Conservation (phyloP, 2,797 vertebrate genomes). For the Yasuhikotakia modesta region DNA sequence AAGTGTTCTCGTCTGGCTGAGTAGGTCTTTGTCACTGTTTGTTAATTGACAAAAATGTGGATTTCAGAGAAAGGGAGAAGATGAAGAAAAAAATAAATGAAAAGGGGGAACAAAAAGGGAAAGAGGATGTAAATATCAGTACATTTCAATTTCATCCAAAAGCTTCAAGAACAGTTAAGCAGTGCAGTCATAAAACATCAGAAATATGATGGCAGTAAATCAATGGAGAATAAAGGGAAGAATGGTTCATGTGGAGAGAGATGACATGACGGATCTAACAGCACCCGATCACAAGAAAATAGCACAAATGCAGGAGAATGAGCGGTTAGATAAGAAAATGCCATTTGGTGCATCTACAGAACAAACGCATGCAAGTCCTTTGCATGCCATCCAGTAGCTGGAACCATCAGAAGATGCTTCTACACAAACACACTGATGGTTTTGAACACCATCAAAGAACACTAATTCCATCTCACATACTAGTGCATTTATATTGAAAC, state of each 20-base stretch:
- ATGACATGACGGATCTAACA: conserved; percentile 71
- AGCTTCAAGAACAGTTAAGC: conserved; percentile 77
- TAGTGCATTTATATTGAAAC: conserved; percentile 16
- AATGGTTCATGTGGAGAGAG: conserved; percentile 76
- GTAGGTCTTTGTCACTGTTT: conserved; percentile 91
- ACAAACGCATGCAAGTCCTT: conserved; percentile 39
- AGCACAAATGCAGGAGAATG: conserved; percentile 59
- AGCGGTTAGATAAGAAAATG: conserved; percentile 43
- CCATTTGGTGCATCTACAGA: neutral
- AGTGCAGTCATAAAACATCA: conserved; percentile 80
- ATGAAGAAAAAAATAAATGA: conserved; percentile 74
- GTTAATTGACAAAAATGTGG: conserved; percentile 73
- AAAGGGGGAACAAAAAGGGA: conserved; percentile 81
- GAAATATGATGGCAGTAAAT: conserved; percentile 73
- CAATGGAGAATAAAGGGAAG: conserved; percentile 65
- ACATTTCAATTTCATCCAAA: conserved; percentile 81
- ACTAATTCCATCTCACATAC: too few species aligned
- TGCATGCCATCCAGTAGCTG: conserved; percentile 20
- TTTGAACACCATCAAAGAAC: too few species aligned
- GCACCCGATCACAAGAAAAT: conserved; percentile 60
- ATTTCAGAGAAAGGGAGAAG: conserved; percentile 73
- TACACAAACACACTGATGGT: conserved; percentile 13
- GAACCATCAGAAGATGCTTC: neutral
- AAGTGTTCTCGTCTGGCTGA: conserved; percentile 95
- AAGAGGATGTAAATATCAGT: conserved; percentile 99